A percentile compares a stretch with the other conserved stretches of the same genome.
Evolutionary conservation across 2,797 vertebrate species (phyloP).

Genomic region (Lepilemur septentrionalis): DNA sequence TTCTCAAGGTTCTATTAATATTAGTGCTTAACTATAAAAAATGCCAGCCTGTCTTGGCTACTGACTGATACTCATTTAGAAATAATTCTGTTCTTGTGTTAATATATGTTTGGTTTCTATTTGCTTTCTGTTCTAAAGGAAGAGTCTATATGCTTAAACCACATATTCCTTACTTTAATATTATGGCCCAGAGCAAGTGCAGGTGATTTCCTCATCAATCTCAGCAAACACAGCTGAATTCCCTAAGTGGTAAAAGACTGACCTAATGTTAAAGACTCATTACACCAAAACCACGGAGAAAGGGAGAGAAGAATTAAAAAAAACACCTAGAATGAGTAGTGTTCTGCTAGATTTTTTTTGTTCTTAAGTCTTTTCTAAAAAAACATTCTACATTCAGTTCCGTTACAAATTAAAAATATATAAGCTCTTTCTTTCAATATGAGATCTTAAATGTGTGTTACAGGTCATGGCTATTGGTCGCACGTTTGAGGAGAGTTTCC

Average conservation of each 20-base stretch:
- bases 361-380: neutral
- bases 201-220: neutral
- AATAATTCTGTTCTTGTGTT: conserved; percentile 10
- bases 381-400: neutral
- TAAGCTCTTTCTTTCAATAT: neutral
- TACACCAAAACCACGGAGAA: neutral
- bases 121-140: conserved; percentile 31
- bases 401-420: neutral
- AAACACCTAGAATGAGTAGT: neutral
- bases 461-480: conserved; percentile 97
- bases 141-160: neutral
- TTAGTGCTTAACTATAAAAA: conserved; percentile 50
- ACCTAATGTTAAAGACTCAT: neutral
- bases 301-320: neutral
- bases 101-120: neutral
- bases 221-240: conserved; percentile 31
- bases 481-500: conserved; percentile 96
- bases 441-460: neutral
- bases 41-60: conserved; percentile 15
- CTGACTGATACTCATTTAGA: conserved; percentile 2
- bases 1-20: conserved; percentile 60
- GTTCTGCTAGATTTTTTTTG: neutral
- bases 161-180: neutral
- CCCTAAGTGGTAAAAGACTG: neutral
- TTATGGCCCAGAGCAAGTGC: neutral